Evolutionary conservation across 2,888 invertebrate genomes (phyloP).

Genomic region (Dasypolia templi): DNA sequence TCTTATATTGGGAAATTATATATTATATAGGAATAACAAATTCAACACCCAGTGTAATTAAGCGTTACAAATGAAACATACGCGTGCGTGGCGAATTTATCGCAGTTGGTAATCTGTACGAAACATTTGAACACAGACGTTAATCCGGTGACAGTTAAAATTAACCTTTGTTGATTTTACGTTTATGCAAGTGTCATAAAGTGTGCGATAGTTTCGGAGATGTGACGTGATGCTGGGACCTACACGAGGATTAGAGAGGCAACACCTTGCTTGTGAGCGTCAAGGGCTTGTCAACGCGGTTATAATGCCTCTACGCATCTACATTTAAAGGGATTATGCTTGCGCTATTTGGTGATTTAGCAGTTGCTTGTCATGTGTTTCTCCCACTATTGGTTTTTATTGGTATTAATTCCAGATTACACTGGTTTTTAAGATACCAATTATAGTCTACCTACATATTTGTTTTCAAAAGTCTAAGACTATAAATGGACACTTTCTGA

Average conservation of each 20-base stretch:
- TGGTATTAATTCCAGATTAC: background rate
- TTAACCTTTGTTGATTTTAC: slow-evolving; percentile 84
- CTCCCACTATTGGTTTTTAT: background rate
- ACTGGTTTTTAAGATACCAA: background rate
- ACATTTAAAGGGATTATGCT: slow-evolving; percentile 83
- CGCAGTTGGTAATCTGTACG: slow-evolving; percentile 68
- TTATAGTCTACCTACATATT: background rate
- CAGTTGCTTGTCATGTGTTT: slow-evolving; percentile 39
- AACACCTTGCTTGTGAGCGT: slow-evolving; percentile 84
- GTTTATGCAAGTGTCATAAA: slow-evolving; percentile 77
- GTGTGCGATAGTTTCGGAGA: slow-evolving; percentile 72
- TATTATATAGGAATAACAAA: background rate
- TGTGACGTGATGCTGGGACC: slow-evolving; percentile 80
- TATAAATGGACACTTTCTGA: background rate
- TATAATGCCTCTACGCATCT: slow-evolving; percentile 79
- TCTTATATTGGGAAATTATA: background rate
- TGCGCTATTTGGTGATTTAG: slow-evolving; percentile 67
- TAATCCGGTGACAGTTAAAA: slow-evolving; percentile 85
- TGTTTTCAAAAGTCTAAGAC: background rate
- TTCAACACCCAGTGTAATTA: slow-evolving; percentile 15
- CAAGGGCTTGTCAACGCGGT: slow-evolving; percentile 86
- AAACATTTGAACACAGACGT: slow-evolving; percentile 67
- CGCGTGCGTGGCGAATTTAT: slow-evolving; percentile 65
- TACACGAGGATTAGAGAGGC: slow-evolving; percentile 80
- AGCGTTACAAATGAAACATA: slow-evolving; percentile 25